Percentiles rank a stretch among this genome's conserved stretches.
phyloP scores from a whole-genome alignment of 2,797 vertebrate genomes.

The Lepidocolaptes lacrymiger region DNA sequence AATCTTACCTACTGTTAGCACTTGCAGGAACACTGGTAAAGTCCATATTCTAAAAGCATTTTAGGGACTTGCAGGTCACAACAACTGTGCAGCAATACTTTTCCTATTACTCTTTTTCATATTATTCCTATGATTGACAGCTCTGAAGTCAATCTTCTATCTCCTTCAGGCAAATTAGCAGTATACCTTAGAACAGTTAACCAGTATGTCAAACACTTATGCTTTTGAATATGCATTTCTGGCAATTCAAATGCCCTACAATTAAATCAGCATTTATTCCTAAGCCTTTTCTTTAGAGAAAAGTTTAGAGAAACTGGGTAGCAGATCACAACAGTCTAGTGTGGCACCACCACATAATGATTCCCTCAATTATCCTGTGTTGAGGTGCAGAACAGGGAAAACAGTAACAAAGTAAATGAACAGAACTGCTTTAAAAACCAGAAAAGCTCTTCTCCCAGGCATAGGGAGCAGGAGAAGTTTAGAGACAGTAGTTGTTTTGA shows the following conservation, averaged over 20 bases:
- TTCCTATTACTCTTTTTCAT: not conserved
- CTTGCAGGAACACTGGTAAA: not conserved
- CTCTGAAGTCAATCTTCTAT: not conserved
- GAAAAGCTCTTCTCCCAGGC: not conserved
- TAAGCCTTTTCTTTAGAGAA: not conserved
- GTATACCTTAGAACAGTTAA: not conserved
- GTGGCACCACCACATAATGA: not conserved
- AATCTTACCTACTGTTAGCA: not conserved
- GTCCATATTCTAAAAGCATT: not conserved
- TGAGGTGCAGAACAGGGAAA: not conserved
- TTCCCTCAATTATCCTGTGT: accelerated
- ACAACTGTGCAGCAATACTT: not conserved
- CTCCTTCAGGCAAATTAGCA: not conserved
- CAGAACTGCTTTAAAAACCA: not conserved
- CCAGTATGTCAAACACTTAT: not conserved
- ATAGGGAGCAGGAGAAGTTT: not conserved
- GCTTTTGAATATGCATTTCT: not conserved
- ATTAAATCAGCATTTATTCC: not conserved
- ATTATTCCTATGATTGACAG: not conserved
- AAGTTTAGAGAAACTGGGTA: not conserved
- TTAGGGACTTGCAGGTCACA: not conserved
- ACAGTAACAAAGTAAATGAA: not conserved
- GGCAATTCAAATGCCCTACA: not conserved
- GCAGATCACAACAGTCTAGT: not conserved
- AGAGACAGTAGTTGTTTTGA: not conserved